Evolutionary conservation across 2,113 vertebrate genomes (phyloP).

Genomic region (Hylia prasina): DNA sequence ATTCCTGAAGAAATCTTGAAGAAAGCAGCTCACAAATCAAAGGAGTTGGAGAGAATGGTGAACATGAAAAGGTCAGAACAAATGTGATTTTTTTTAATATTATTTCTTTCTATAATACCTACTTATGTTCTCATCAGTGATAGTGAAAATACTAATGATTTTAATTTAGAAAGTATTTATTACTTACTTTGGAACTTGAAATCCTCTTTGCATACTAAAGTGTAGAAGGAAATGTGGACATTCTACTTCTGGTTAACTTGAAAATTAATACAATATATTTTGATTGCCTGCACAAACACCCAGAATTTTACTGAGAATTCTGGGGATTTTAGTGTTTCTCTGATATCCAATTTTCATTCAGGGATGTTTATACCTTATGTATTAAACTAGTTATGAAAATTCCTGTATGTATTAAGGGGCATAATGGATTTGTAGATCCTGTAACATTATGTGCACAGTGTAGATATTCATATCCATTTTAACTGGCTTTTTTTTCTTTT

Average conservation of each 20-base stretch:
- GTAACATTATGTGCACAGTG: background rate
- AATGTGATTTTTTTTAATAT: background rate
- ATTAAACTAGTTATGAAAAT: background rate
- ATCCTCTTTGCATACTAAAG: background rate
- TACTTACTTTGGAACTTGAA: background rate
- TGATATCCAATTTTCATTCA: background rate
- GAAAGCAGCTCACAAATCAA: slow-evolving; percentile 86
- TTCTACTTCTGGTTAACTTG: background rate
- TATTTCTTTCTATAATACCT: background rate
- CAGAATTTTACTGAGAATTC: background rate
- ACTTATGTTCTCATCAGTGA: background rate
- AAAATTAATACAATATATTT: background rate
- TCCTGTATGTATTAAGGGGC: background rate
- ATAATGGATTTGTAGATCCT: background rate
- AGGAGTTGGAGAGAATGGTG: slow-evolving; percentile 83
- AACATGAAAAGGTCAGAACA: slow-evolving; percentile 82
- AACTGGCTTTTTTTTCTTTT: background rate
- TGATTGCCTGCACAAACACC: background rate
- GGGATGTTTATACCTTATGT: background rate
- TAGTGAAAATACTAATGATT: background rate
- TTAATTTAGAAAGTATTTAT: background rate
- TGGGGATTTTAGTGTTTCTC: background rate
- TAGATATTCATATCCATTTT: background rate
- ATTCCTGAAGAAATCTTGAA: slow-evolving; percentile 85
- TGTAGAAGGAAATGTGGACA: background rate